A percentile compares a stretch with the other conserved stretches of the same genome.
phyloP scores from a whole-genome alignment of 1,140 invertebrate species.

The Danaus plexippus region DNA sequence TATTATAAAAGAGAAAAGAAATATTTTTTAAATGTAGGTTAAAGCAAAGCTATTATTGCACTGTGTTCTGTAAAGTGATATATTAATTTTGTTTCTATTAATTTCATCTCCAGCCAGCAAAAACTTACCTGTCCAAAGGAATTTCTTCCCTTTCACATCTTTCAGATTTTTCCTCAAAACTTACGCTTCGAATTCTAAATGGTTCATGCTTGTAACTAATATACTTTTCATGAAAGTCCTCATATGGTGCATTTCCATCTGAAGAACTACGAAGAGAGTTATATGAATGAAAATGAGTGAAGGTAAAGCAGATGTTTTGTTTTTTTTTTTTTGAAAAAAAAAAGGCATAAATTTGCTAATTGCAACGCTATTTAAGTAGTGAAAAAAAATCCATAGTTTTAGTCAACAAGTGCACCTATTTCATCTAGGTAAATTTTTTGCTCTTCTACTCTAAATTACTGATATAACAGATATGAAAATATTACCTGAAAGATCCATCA shows the following conservation, averaged over 20 bases:
- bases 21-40: no score
- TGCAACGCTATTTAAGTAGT: no score
- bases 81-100: no score
- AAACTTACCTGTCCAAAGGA: slow-evolving; percentile 49
- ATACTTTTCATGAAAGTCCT: slow-evolving; percentile 86
- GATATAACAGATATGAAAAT: slow-evolving; percentile 1
- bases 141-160: slow-evolving; percentile 44
- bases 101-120: neutral
- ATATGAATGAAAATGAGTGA: slow-evolving; percentile 52
- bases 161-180: slow-evolving; percentile 74
- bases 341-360: no score
- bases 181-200: slow-evolving; percentile 80
- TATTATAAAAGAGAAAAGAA: no score
- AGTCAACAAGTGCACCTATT: no score
- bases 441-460: neutral
- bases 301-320: slow-evolving; percentile 20
- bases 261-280: slow-evolving; percentile 70
- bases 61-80: no score
- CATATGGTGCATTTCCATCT: slow-evolving; percentile 70
- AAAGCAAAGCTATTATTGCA: no score
- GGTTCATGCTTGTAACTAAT: slow-evolving; percentile 78
- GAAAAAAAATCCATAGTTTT: no score
- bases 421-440: no score
- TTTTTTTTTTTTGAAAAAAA: no score
- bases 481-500: slow-evolving; percentile 66